Conservation (phyloP, 2,797 vertebrate genomes). For the Poliocrania exsul region DNA sequence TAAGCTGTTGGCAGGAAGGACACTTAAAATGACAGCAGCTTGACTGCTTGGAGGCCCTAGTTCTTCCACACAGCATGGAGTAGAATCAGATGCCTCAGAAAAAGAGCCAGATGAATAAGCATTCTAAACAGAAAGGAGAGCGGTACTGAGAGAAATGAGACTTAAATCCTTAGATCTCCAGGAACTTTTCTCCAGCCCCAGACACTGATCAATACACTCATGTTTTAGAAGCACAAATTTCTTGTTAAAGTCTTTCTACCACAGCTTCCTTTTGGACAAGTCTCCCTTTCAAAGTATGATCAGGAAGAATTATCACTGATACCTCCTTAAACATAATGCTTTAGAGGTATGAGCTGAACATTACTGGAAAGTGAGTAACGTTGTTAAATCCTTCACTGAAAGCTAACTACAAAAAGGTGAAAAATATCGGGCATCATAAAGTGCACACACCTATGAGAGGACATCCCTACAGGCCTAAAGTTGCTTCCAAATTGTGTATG, state of each 20-base stretch:
- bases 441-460: not conserved
- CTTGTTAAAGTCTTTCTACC: not conserved
- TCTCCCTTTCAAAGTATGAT: not conserved
- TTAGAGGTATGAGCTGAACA: not conserved
- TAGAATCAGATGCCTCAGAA: not conserved
- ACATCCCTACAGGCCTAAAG: not conserved
- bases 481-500: not conserved
- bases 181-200: not conserved
- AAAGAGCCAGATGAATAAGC: not conserved
- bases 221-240: not conserved
- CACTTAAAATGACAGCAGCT: not conserved
- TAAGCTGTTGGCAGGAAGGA: not conserved
- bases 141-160: not conserved
- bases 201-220: not conserved
- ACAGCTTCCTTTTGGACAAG: not conserved
- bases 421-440: not conserved
- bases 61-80: not conserved
- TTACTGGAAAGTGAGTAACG: not conserved
- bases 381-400: not conserved
- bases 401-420: not conserved
- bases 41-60: not conserved
- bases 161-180: not conserved
- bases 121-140: not conserved
- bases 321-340: not conserved
- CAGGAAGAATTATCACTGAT: not conserved